These are phyloP conservation scores for Puma concolor DNA, from an alignment of 2,113 vertebrate genomes.

Conservation along the genomic window DNA sequence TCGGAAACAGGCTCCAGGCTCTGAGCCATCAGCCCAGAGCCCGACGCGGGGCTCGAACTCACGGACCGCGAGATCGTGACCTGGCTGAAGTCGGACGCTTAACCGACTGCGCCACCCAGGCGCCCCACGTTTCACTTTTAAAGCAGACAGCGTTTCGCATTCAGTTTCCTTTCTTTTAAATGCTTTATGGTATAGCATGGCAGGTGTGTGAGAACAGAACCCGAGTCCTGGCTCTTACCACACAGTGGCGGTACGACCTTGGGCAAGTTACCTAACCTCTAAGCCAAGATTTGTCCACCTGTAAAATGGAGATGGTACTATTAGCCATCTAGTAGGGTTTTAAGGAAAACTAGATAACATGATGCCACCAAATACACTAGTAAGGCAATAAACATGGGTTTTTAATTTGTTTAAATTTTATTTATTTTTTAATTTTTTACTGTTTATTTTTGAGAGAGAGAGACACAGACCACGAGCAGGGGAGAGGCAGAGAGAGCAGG, in stretches of 20 bases:
- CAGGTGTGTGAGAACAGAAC: slow-evolving; percentile 1
- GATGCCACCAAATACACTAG: not conserved
- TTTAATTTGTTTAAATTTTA: not conserved
- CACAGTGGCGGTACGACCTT: not conserved
- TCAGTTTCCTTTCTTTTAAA: slow-evolving; percentile 22
- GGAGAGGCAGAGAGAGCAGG: too few relatives aligned
- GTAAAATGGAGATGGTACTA: not conserved
- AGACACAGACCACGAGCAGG: too few relatives aligned
- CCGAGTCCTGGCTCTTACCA: slow-evolving; percentile 17
- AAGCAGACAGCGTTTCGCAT: not conserved
- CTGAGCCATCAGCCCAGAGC: too few relatives aligned
- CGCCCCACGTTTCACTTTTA: slow-evolving; percentile 43
- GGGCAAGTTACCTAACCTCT: slow-evolving; percentile 27
- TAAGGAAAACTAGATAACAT: slow-evolving; percentile 34
- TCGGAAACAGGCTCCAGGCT: too few relatives aligned
- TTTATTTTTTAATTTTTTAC: too few relatives aligned
- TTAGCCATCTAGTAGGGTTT: not conserved
- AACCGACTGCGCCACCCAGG: too few relatives aligned
- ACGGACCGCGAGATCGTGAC: too few relatives aligned
- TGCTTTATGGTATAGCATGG: not conserved
- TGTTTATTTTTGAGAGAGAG: too few relatives aligned
- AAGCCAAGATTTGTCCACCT: not conserved
- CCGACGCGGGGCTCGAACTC: too few relatives aligned
- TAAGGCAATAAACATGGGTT: slow-evolving; percentile 2
- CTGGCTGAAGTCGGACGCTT: too few relatives aligned